Evolutionary conservation across 2,888 invertebrate species (phyloP), one percentile per base, ranked within the genome.

Genomic region (Tuberolachnus salignus): DNA sequence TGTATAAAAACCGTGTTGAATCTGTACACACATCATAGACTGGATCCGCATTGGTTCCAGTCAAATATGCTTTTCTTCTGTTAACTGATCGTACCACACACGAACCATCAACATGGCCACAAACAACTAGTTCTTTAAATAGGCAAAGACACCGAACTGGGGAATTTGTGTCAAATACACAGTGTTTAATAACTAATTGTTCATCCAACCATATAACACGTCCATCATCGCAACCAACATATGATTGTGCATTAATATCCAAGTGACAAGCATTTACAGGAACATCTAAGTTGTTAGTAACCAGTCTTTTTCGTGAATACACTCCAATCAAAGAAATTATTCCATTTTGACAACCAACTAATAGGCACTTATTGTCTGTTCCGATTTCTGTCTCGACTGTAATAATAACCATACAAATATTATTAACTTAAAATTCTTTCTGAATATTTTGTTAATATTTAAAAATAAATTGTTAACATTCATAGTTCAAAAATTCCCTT

Each of bases 21-120:
- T 90, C 90, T 82, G 87, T 87, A 0, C 88, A 86, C 44, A 91
- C 85, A 82, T 89, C 89, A 84, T 91, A 88, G 19, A 92, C 87
- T 0, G 91, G 91, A 83, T 92, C 92, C 84, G 89, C 90, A 83
- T 92, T 90, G 0, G 91, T 87, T 0, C 92, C 92, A 10, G 91
- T 91, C n/a, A 92, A 85, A 81, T 90, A 89, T 0, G 89, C 86
- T 80, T 72, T 83, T 73, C 53, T 82, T 74, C 85, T 85, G 21
- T 85, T 83, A 59, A 86, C 85, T 80, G 86, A 85, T 74, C 88
- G 83, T 88, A 88, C 87, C 57, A 88, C 88, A 83, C 90, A 89
- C 0, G 89, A 88, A 0, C 92, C 92, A 84, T 91, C 91, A 85
- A 89, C 89, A 81, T 90, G 87, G 10, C 90, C 89, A 21, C 87